Conservation (phyloP, 2,113 vertebrate species). For the Motacilla tschutschensis region DNA sequence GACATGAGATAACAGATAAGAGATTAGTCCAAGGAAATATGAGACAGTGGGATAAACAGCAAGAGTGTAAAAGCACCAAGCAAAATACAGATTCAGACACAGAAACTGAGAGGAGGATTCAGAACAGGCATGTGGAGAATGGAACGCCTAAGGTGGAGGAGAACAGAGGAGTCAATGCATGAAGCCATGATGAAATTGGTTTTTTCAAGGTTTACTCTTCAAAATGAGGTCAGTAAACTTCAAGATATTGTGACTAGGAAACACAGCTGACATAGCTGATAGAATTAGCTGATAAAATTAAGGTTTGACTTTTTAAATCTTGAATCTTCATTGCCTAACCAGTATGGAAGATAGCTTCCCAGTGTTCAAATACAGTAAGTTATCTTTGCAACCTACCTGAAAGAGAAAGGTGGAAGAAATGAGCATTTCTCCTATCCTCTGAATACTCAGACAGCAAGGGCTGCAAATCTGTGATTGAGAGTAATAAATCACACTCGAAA, state of each 20-base stretch:
- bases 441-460: neutral
- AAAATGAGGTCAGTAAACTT: neutral
- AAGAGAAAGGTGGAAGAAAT: neutral
- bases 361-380: neutral
- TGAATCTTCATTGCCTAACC: neutral
- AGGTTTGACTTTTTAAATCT: neutral
- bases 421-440: neutral
- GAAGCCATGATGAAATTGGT: neutral
- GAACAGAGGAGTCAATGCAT: neutral
- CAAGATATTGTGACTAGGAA: neutral
- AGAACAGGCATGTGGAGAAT: neutral
- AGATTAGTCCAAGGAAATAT: neutral
- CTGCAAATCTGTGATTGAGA: neutral
- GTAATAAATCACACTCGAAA: accelerated
- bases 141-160: neutral
- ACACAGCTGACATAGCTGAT: neutral
- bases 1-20: neutral
- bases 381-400: neutral
- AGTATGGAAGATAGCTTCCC: neutral
- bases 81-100: neutral
- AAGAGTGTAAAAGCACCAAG: neutral
- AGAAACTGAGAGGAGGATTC: neutral
- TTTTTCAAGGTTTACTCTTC: neutral
- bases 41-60: neutral
- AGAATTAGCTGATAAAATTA: neutral